Base-by-base conservation (phyloP, 2,888 invertebrate species). In the Eupithecia exiguata region DNA sequence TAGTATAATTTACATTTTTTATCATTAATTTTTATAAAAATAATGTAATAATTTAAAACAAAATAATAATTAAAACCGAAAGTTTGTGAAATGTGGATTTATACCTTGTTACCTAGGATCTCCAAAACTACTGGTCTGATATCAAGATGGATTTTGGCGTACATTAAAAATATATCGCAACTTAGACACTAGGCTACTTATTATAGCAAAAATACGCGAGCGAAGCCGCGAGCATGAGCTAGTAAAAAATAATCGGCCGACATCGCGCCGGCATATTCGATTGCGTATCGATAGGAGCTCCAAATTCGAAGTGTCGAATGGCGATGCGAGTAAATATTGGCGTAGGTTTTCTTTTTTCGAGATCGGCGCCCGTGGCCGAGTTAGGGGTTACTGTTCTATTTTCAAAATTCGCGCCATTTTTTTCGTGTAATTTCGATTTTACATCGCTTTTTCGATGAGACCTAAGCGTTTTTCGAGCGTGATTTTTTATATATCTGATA, bases 331-430 rank as follows among this genome's bases (percentile, higher is more conserved):
- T 86, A 87, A 90, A 90, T 89, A 89, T 87, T 88, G 84, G 87
- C 82, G 78, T 82, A 71, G 74, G 84, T 89, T 85, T 86, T 92
- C 90, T 93, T 92, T 93, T 92, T 91, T 81, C 70, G 79, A 69
- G 80, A 84, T 83, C 86, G 87, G 87, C 89, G 92, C 88, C 92
- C 92, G 88, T 93, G 93, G 93, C 93, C 93, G 92, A 92, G 93
- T 93, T 92, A 91, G 91, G 90, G 92, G 91, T 89, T 90, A 90
- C 88, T 91, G 92, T 93, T 92, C 92, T 89, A 90, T 92, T 93
- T 93, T 88, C 83, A 91, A 92, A 66, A 88, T 90, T 87, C 88
- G 84, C 88, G 87, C 89, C 85, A 84, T 85, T 87, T 75, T 68
- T 74, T 71, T 53, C n/a, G 70, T 65, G 75, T 79, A 72, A 72